A percentile compares a stretch with the other conserved stretches of the same genome.
phyloP scores from a whole-genome alignment of 92 coral and sea anemone species.

The Chrysogorgia sp. region DNA sequence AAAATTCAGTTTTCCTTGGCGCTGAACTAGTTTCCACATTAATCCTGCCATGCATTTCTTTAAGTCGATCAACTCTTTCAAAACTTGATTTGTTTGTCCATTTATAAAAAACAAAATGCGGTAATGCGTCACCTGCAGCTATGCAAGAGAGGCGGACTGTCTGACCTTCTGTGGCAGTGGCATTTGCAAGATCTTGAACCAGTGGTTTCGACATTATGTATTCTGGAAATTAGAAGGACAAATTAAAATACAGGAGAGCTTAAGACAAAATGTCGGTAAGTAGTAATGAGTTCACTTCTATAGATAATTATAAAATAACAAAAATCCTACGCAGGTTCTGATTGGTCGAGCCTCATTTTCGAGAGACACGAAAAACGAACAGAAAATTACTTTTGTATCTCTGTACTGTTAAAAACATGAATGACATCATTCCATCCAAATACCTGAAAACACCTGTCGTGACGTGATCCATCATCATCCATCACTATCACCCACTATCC shows the following conservation, averaged over 20 bases:
- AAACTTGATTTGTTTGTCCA: conserved; percentile 6
- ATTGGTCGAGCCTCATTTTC: too few relatives aligned
- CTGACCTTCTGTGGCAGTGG: conserved; percentile 66
- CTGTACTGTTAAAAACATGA: too few relatives aligned
- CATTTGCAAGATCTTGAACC: conserved; percentile 66
- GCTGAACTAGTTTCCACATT: neutral
- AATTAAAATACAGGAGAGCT: neutral
- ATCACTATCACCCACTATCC: too few relatives aligned
- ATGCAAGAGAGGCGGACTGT: conserved; percentile 71
- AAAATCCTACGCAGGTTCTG: too few relatives aligned
- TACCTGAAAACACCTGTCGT: too few relatives aligned
- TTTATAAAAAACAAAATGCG: conserved; percentile 86
- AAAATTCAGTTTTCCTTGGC: conserved; percentile 24
- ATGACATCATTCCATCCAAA: too few relatives aligned
- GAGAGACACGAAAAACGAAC: too few relatives aligned
- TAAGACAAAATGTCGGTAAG: too few relatives aligned
- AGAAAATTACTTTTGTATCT: too few relatives aligned
- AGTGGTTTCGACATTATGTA: conserved; percentile 78
- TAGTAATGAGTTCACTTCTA: too few relatives aligned
- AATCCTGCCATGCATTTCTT: neutral
- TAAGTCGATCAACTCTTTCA: neutral
- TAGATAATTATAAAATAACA: too few relatives aligned
- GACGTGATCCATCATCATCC: too few relatives aligned
- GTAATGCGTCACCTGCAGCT: conserved; percentile 88
- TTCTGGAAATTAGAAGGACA: conserved; percentile 50